Percentiles rank a stretch among this genome's conserved stretches.
Conservation (phyloP, 1,140 invertebrate genomes). For the Subanguina moxae region DNA sequence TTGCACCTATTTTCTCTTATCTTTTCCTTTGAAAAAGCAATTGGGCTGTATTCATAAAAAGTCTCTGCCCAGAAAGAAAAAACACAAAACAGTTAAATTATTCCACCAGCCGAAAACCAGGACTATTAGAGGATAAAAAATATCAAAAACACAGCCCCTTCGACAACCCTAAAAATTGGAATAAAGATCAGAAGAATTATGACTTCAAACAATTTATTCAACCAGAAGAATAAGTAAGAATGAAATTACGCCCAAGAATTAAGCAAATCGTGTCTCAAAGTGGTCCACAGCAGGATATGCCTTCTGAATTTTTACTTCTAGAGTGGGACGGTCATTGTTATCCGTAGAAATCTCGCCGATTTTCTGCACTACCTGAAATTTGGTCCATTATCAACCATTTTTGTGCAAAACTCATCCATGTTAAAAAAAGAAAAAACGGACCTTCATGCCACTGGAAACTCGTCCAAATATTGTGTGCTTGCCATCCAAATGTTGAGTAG, state of each 20-base stretch:
- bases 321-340: conserved; percentile 19
- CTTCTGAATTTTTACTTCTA: conserved; percentile 18
- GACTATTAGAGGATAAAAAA: too few relatives aligned
- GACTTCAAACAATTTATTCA: too few relatives aligned
- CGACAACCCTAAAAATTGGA: too few relatives aligned
- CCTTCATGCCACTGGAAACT: conserved; percentile 62
- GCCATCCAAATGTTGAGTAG: conserved; percentile 93
- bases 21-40: too few relatives aligned
- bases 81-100: too few relatives aligned
- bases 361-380: conserved; percentile 17
- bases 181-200: too few relatives aligned
- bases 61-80: too few relatives aligned
- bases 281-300: conserved; percentile 13
- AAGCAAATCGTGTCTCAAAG: neutral
- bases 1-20: too few relatives aligned
- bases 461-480: conserved; percentile 92
- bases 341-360: conserved; percentile 21
- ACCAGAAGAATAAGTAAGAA: too few relatives aligned
- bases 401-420: neutral
- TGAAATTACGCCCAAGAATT: neutral
- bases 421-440: conserved; percentile 2
- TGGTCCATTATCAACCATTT: neutral
- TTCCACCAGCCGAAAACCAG: too few relatives aligned
- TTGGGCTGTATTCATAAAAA: too few relatives aligned
- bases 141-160: too few relatives aligned